These are phyloP conservation scores for Synanthedon tipuliformis DNA, from an alignment of 2,888 invertebrate genomes.

Conservation along the genomic window DNA sequence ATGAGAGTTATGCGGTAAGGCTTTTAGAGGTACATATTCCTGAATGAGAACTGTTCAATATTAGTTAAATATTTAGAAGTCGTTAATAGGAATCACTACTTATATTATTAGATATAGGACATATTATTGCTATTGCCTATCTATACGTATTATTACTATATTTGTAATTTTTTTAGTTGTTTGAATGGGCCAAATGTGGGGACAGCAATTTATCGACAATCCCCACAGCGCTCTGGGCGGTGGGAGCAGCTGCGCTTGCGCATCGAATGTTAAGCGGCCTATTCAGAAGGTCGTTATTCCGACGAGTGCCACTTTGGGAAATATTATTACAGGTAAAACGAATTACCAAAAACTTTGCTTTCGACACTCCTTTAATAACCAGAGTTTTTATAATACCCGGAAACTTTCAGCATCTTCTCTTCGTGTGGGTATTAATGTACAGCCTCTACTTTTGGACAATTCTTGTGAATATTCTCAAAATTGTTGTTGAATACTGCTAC, in stretches of 20 bases:
- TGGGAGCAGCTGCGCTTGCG: conserved; percentile 44
- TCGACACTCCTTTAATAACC: no score
- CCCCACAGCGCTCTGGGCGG: conserved; percentile 50
- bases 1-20: conserved; percentile 26
- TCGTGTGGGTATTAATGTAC: conserved; percentile 60
- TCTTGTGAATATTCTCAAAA: conserved; percentile 36
- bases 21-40: no score
- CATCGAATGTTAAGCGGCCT: conserved; percentile 37
- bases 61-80: no score
- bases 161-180: conserved; percentile 24
- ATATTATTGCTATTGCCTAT: no score
- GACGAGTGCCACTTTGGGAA: conserved; percentile 54
- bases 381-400: no score
- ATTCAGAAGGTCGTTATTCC: conserved; percentile 50
- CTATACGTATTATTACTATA: not conserved
- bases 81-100: no score
- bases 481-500: conserved; percentile 38
- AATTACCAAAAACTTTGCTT: no score
- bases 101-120: no score
- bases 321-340: conserved; percentile 34
- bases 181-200: conserved; percentile 50
- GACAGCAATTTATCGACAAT: conserved; percentile 33
- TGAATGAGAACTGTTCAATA: no score
- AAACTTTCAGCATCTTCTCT: conserved; percentile 41
- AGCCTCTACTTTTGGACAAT: conserved; percentile 54